These are phyloP conservation scores for Myripristis jacobus DNA, from an alignment of 2,797 vertebrate genomes.

Conservation along the genomic window DNA sequence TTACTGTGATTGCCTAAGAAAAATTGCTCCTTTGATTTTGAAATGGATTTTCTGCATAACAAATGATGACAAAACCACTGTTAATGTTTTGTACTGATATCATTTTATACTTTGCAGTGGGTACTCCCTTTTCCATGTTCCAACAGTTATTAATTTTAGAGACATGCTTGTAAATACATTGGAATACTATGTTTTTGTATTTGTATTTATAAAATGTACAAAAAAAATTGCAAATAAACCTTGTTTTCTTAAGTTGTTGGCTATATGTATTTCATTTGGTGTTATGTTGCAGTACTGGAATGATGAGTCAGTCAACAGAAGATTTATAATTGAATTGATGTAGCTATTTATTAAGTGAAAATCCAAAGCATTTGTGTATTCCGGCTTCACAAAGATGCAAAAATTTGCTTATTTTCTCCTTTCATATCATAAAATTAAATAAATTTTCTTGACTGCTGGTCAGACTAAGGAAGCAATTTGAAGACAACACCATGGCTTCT, in stretches of 20 bases:
- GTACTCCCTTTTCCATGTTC: constrained; percentile 24
- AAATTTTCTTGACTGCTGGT: too few relatives aligned
- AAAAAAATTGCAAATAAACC: constrained; percentile 69
- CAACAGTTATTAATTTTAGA: constrained; percentile 26
- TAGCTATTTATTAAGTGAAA: too few relatives aligned
- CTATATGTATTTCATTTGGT: constrained; percentile 15
- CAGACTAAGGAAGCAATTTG: too few relatives aligned
- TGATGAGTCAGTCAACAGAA: too few relatives aligned
- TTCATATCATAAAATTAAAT: too few relatives aligned
- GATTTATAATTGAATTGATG: too few relatives aligned
- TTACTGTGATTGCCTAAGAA: constrained; percentile 7
- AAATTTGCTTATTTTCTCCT: too few relatives aligned
- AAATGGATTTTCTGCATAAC: background rate
- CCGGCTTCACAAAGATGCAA: too few relatives aligned
- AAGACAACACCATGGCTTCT: too few relatives aligned
- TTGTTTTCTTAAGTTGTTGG: constrained; percentile 56
- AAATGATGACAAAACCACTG: constrained; percentile 29
- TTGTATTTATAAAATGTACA: constrained; percentile 76
- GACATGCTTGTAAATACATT: constrained; percentile 63
- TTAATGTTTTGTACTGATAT: constrained; percentile 33
- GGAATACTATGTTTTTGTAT: constrained; percentile 61
- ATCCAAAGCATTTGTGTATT: too few relatives aligned
- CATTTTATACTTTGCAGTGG: constrained; percentile 45
- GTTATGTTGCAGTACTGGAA: background rate
- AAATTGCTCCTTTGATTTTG: background rate